Conservation (phyloP, 2,113 vertebrate genomes). For the Climacteris rufus region DNA sequence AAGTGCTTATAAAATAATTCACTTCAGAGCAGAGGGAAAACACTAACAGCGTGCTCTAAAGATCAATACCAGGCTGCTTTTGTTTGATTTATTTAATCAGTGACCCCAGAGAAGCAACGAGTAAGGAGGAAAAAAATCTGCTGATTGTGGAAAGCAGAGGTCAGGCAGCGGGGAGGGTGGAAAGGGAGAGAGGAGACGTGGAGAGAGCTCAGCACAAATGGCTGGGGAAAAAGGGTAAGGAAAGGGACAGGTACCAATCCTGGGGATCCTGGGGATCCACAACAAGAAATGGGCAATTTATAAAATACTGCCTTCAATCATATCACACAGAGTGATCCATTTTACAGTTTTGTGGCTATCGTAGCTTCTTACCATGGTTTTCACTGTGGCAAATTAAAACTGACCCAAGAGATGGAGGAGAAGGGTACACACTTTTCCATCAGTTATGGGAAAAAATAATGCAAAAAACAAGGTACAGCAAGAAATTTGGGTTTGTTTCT, state of each 20-base stretch:
- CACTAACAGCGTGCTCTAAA: background rate
- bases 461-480: background rate
- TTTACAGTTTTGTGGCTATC: background rate
- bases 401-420: background rate
- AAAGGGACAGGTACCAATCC: background rate
- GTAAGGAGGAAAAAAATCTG: conserved; percentile 3
- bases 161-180: fast-evolving
- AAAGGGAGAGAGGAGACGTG: fast-evolving
- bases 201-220: background rate
- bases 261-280: background rate
- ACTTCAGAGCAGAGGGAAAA: conserved; percentile 4
- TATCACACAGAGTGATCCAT: background rate
- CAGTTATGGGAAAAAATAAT: background rate
- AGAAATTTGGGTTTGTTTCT: background rate
- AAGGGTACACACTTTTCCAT: background rate
- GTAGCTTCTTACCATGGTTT: background rate
- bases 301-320: background rate
- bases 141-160: background rate
- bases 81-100: conserved; percentile 28
- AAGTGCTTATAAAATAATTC: conserved; percentile 26
- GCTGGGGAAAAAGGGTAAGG: background rate
- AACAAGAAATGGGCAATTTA: background rate
- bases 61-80: conserved; percentile 51
- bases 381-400: background rate
- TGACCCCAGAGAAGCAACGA: background rate